Evolutionary conservation across 2,797 vertebrate species (phyloP), one percentile per base, ranked within the genome.

Genomic region (Agapornis canus): DNA sequence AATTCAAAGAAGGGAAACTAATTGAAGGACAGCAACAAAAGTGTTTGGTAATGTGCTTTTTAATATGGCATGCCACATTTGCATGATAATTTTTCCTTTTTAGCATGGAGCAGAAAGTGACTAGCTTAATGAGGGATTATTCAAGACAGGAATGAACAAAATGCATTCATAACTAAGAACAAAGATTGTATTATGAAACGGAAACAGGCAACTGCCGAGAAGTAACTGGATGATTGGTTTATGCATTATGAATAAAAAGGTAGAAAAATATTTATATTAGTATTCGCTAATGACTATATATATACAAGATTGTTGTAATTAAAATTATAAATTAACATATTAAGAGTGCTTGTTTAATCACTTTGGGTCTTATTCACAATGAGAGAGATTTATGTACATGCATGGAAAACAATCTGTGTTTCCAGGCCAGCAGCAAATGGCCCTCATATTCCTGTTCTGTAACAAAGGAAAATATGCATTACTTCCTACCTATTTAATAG

Each of bases 241-340:
- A 98, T 97, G 97, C 97, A 97, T 98, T 97, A 97, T 98, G 97
- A 98, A 98, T 98, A 98, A 98, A 98, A 98, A 98, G 96, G 94
- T 97, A 97, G 97, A 97, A 98, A 98, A 98, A 98, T 98, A 98
- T 98, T 98, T 98, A 97, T 98, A 98, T 98, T 98, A 97, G 97
- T 98, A 97, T 98, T 97, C 97, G 95, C 97, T 98, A 98, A 98
- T 97, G 97, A 98, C 97, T 98, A 97, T 97, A 98, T 98, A 98
- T 98, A 98, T 98, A 97, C 97, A 98, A 97, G 97, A 97, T 97
- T 93, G 96, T 97, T 97, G 97, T 98, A 98, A 98, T 98, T 98
- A 98, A 98, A 98, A 98, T 98, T 98, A 98, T 97, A 98, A 98
- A 98, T 98, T 98, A 98, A 98, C 98, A 98, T 98, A 98, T 98